Evolutionary conservation across 2,888 invertebrate genomes (phyloP).

Genomic region (Drosophila emarginata): DNA sequence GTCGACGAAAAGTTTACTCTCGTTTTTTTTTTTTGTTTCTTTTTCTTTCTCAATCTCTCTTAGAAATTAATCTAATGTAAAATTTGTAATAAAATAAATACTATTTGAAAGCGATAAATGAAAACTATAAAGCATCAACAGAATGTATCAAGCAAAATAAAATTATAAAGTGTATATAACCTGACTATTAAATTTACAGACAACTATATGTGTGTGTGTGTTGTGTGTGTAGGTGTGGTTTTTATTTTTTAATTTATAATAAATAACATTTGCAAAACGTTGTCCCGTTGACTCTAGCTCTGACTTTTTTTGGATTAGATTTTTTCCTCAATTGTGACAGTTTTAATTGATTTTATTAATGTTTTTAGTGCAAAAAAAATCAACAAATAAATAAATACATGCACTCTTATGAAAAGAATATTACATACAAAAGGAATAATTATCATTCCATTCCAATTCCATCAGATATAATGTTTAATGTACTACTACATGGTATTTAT

Average conservation of each 20-base stretch:
- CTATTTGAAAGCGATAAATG: conserved; percentile 53
- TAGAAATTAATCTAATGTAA: conserved; percentile 41
- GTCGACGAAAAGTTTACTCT: conserved; percentile 17
- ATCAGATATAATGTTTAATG: conserved; percentile 6
- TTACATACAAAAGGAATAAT: conserved; percentile 22
- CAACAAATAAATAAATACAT: conserved; percentile 73
- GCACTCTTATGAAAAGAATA: conserved; percentile 56
- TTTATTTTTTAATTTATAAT: conserved; percentile 49
- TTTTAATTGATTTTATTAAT: conserved; percentile 44
- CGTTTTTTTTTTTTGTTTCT: neutral
- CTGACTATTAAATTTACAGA: conserved; percentile 18
- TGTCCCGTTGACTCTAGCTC: conserved; percentile 26
- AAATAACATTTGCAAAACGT: conserved; percentile 57
- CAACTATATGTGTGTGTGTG: conserved; percentile 22
- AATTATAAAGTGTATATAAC: conserved; percentile 27
- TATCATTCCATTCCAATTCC: conserved; percentile 7
- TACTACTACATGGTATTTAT: conserved; percentile 1
- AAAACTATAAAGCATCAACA: conserved; percentile 53
- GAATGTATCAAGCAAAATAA: conserved; percentile 34
- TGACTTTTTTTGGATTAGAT: conserved; percentile 25
- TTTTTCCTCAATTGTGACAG: conserved; percentile 55
- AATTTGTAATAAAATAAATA: conserved; percentile 55
- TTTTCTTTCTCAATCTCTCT: conserved; percentile 28
- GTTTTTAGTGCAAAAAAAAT: conserved; percentile 66
- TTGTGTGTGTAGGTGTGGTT: conserved; percentile 25